Base-by-base conservation (phyloP, 1,140 invertebrate species). In the Harlomillsia oculata region DNA sequence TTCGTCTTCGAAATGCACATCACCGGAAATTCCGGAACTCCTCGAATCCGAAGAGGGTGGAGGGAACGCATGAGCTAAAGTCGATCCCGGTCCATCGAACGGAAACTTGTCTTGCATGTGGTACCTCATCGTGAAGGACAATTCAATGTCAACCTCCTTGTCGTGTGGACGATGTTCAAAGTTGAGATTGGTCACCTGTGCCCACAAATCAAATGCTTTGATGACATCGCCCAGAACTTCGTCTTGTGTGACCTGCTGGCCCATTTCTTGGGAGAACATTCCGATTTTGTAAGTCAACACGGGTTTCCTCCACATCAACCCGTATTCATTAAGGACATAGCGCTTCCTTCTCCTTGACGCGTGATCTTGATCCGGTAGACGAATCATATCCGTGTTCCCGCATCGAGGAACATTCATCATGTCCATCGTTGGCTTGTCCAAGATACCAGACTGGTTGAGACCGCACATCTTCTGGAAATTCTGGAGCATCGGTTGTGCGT, bases 281-380 rank as follows among this genome's bases (percentile, higher is more conserved):
- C 83, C 83, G 66, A 94, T 89, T 70, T 82, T 84, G 73, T 93
- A 95, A 1, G 85, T 89, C 18, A 95, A 74, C 65, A 85, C 82
- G 72, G 87, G 89, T 1, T 89, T 84, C 54, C 85, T 78, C 90
- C 90, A 94, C 72, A 87, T 81, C 64, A 87, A 91, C n/a, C 87
- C 86, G n/a, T 30, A 74, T 83, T 87, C 87, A 80, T 90, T 86
- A 53, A 91, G 75, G 25, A 85, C 85, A 68, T 89, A 91, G 72
- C 88, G 75, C 71, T 89, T 89, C 21, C 84, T 82, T 62, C 87
- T 78, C 21, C 23, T 44, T 25, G 20, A n/a, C n/a, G 44, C 25
- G n/a, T 40, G 29, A 11, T 29, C 30, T n/a, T 48, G 37, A 20
- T 23, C 71, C 91, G 87, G 70, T 82, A n/a, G n/a, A n/a, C n/a